Evolutionary conservation across 2,113 vertebrate species (phyloP).

Genomic region (Narcine bancroftii): DNA sequence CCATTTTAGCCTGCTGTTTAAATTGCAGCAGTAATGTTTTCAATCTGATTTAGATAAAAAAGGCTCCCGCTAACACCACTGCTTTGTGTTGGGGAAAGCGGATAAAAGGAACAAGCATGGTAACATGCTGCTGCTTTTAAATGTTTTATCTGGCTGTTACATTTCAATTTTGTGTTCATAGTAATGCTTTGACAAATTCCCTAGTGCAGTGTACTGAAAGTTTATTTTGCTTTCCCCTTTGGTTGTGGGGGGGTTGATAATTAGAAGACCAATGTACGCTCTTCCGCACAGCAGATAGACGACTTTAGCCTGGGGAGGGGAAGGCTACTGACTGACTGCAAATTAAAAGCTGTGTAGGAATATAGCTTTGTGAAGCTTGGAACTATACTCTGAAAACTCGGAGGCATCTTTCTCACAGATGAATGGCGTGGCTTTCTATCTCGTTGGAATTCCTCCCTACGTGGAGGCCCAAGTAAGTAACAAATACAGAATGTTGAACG

Average conservation of each 20-base stretch:
- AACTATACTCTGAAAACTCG: constrained; percentile 21
- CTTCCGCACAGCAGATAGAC: constrained; percentile 33
- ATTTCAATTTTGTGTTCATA: neutral
- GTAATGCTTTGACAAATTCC: constrained; percentile 28
- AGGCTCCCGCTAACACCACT: neutral
- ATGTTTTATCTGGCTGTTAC: neutral
- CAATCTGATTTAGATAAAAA: constrained; percentile 12
- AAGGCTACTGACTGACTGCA: constrained; percentile 1
- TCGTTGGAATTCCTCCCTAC: constrained; percentile 91
- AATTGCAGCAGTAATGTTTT: constrained; percentile 17
- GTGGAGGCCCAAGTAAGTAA: constrained; percentile 65
- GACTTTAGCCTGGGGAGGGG: neutral
- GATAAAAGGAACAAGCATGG: neutral
- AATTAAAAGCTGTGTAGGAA: neutral
- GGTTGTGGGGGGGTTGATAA: constrained; percentile 32
- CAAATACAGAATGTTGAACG: neutral
- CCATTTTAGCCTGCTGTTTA: constrained; percentile 1
- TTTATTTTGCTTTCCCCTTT: constrained; percentile 33
- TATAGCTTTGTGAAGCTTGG: constrained; percentile 5
- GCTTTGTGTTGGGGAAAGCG: neutral
- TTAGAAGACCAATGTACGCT: constrained; percentile 28
- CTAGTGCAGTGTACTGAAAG: constrained; percentile 35
- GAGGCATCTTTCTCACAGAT: constrained; percentile 62
- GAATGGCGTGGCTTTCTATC: constrained; percentile 98
- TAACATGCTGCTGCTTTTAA: neutral